Percentiles rank a stretch among this genome's conserved stretches.
phyloP scores from a whole-genome alignment of 2,113 vertebrate genomes.

The Pongo abelii region DNA sequence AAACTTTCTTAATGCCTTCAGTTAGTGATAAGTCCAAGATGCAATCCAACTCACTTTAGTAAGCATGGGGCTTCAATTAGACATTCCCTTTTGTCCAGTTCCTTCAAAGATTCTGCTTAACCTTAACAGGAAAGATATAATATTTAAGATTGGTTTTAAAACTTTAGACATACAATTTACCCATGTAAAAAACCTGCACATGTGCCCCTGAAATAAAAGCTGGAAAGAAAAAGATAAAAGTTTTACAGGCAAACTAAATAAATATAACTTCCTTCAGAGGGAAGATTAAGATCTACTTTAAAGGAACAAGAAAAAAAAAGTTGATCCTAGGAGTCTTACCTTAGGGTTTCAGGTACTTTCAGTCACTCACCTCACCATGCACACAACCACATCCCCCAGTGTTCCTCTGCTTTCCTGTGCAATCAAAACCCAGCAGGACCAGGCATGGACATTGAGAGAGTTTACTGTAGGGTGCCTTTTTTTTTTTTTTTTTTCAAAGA shows the following conservation, averaged over 20 bases:
- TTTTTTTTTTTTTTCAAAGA: not conserved
- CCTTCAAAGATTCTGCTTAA: not conserved
- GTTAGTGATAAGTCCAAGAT: not conserved
- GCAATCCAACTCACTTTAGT: not conserved
- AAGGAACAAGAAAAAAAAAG: not conserved
- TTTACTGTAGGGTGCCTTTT: slow-evolving; percentile 8
- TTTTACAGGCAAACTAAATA: too few relatives aligned
- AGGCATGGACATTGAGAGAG: not conserved
- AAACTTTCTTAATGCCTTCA: not conserved
- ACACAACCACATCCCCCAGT: not conserved
- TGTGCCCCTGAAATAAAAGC: too few relatives aligned
- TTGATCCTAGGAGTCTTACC: not conserved
- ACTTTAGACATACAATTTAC: not conserved
- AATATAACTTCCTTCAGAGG: not conserved
- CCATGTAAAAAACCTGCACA: too few relatives aligned
- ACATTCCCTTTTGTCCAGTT: not conserved
- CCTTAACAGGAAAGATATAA: not conserved
- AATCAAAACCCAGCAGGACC: slow-evolving; percentile 34
- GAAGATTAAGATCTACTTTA: not conserved
- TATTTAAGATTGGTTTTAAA: not conserved
- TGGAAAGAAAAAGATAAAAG: too few relatives aligned
- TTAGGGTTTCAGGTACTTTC: not conserved
- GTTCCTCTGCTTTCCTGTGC: not conserved
- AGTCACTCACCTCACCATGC: not conserved
- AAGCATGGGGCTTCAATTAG: not conserved